These are phyloP conservation scores for Halcyon smyrnensis DNA, from an alignment of 2,797 vertebrate genomes.

Conservation along the genomic window DNA sequence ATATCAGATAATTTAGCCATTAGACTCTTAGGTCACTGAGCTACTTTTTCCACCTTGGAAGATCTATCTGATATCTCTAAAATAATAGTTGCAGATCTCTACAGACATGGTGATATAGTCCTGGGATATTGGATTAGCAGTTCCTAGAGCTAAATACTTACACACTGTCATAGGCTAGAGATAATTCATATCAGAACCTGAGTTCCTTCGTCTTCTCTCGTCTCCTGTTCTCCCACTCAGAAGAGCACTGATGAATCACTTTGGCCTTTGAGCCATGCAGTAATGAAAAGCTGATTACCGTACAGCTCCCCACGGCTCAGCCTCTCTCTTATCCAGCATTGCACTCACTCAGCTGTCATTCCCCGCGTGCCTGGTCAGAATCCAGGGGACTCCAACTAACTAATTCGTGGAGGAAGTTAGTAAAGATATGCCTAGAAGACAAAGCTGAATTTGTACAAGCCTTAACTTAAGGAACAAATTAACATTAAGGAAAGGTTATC, in stretches of 20 bases:
- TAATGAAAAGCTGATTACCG: slow-evolving; percentile 6
- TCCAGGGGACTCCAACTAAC: neutral
- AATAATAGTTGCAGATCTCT: slow-evolving; percentile 3
- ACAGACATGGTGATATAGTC: neutral
- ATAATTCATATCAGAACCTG: neutral
- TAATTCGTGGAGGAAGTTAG: neutral
- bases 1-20: neutral
- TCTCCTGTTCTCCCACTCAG: neutral
- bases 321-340: neutral
- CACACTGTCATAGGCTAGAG: neutral
- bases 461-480: neutral
- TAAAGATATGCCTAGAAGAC: neutral
- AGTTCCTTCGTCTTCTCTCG: neutral
- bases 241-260: neutral
- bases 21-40: neutral
- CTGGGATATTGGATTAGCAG: neutral
- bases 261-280: neutral
- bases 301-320: neutral
- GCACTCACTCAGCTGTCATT: neutral
- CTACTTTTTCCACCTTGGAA: neutral
- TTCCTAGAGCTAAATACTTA: slow-evolving; percentile 10
- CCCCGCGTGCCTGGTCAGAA: neutral
- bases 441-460: neutral
- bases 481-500: neutral
- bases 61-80: neutral